Base-by-base conservation (phyloP, 2,113 vertebrate genomes). In the Strix aluco region DNA sequence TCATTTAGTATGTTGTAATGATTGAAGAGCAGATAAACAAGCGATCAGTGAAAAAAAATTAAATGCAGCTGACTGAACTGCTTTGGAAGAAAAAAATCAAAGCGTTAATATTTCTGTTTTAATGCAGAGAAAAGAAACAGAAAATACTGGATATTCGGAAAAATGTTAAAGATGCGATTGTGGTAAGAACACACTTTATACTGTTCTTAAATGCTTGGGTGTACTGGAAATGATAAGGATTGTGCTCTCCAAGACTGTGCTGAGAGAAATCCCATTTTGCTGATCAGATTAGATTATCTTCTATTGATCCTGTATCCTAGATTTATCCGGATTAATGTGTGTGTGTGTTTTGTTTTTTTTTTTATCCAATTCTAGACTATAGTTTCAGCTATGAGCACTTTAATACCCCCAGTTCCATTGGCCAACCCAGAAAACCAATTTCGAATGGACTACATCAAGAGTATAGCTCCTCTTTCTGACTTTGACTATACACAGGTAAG, bases 131-230 rank as follows among this genome's bases (percentile, higher is more conserved):
- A 98, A 99, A 99, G 98, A 99, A 99, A 98, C 99, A 99, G 98
- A 99, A 99, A 99, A 99, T 99, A 96, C 98, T 99, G 98, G 99
- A 99, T 98, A 99, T 99, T 98, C 98, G 99, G 98, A 99, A 99
- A 99, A 99, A 99, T 97, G 99, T 99, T 97, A 99, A 99, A 99
- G 99, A 99, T 98, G 99, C 99, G 83, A 99, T 99, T 97, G 99
- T 99, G 99, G 99, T 99, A 98, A 99, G 99, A 98, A 95, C 27
- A 83, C 25, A 44, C 86, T 93, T 93, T 97, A 79, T 97, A 62
- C 78, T 96, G 79, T 85, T 84, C 91, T 91, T 88, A 73, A 93
- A 90, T 92, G 58, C 61, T 92, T 81, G 79, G 78, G 42, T 79
- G 71, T 92, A 40, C 62, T 97, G 81, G 71, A 96, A 97, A 63